A percentile compares a stretch with the other conserved stretches of the same genome.
Conservation (phyloP, 2,888 invertebrate species). For the Hemicrepidius hirtus region DNA sequence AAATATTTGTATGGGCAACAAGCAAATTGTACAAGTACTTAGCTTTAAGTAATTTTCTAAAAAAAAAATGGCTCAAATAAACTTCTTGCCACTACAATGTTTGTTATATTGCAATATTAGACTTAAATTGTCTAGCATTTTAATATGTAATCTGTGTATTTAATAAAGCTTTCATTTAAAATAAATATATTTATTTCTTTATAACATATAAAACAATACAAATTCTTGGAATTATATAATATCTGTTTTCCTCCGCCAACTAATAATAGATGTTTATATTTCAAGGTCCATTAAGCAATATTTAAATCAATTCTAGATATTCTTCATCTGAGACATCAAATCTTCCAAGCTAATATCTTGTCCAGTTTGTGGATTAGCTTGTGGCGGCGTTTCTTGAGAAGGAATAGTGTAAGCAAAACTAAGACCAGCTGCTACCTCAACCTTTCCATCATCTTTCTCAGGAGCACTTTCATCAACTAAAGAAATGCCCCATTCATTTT, state of each 20-base stretch:
- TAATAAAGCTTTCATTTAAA: too few species aligned
- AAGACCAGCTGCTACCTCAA: conserved; percentile 67
- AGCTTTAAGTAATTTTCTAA: background rate
- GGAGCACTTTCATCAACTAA: conserved; percentile 83
- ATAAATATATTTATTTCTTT: too few species aligned
- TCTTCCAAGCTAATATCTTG: conserved; percentile 86
- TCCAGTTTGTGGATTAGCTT: conserved; percentile 70
- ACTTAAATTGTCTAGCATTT: too few species aligned
- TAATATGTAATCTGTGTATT: too few species aligned
- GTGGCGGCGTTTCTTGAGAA: conserved; percentile 63
- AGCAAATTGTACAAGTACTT: background rate
- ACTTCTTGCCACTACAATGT: conserved; percentile 8
- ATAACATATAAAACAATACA: too few species aligned
- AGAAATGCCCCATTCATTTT: conserved; percentile 91
- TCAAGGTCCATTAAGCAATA: too few species aligned
- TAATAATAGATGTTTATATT: too few species aligned
- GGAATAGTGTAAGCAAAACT: conserved; percentile 78
- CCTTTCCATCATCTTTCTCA: conserved; percentile 70
- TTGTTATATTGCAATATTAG: too few species aligned
- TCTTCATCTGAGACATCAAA: conserved; percentile 94
- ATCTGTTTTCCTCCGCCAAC: too few species aligned
- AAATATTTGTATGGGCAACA: too few species aligned
- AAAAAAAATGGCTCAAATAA: background rate
- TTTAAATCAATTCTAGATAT: background rate
- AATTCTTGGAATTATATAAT: too few species aligned